Evolutionary conservation across 2,797 vertebrate species (phyloP).

Genomic region (Sebastes goodei): DNA sequence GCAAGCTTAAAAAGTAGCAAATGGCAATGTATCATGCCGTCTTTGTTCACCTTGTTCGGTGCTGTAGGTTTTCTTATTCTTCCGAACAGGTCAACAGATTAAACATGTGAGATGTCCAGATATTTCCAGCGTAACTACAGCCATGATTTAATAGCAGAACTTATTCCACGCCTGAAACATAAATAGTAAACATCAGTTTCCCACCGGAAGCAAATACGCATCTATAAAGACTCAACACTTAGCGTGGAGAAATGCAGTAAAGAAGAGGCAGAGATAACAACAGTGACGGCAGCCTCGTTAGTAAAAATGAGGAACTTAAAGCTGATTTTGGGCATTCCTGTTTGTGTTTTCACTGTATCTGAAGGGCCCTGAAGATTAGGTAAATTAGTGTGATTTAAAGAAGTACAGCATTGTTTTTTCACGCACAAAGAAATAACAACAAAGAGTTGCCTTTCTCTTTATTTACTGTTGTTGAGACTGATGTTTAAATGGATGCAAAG

Average conservation of each 20-base stretch:
- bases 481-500: neutral
- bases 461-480: neutral
- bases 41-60: neutral
- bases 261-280: neutral
- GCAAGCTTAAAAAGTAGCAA: conserved; percentile 13
- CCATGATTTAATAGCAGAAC: neutral
- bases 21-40: neutral
- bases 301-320: neutral
- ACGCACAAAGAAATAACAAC: neutral
- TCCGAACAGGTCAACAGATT: neutral
- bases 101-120: neutral
- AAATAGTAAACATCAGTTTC: neutral
- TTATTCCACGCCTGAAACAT: neutral
- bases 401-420: neutral
- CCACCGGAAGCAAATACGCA: neutral
- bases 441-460: neutral
- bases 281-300: neutral
- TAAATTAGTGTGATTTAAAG: neutral
- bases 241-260: neutral
- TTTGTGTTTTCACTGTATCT: neutral
- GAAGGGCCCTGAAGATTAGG: neutral
- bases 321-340: accelerated
- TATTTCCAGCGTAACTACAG: neutral
- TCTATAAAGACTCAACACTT: neutral
- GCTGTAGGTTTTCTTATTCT: neutral